Evolutionary conservation across 2,888 invertebrate species (phyloP).

Genomic region (Leucophenga maculata): DNA sequence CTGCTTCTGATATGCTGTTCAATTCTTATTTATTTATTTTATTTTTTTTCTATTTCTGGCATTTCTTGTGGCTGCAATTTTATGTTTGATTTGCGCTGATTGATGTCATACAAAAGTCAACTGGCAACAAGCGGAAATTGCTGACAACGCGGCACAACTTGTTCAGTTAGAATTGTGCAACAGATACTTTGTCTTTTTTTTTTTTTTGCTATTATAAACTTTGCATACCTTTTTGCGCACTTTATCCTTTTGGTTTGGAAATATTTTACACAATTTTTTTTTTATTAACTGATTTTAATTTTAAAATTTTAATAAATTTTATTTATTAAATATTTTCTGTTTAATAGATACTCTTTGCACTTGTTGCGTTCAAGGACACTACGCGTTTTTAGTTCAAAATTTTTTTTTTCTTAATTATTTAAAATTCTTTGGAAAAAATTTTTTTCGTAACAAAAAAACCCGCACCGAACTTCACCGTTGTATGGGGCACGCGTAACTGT

Average conservation of each 20-base stretch:
- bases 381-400: neutral
- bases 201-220: neutral
- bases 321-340: neutral
- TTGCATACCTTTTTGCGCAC: neutral
- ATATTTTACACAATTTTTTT: no score
- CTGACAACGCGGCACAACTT: conserved; percentile 3
- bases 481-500: conserved; percentile 63
- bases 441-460: conserved; percentile 36
- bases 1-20: conserved; percentile 5
- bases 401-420: neutral
- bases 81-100: conserved; percentile 15
- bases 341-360: neutral
- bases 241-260: no score
- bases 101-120: conserved; percentile 16
- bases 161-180: no score
- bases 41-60: conserved; percentile 3
- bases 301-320: neutral
- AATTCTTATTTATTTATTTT: conserved; percentile 10
- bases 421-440: neutral
- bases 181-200: neutral
- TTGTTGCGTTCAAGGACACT: conserved; percentile 12
- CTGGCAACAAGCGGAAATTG: conserved; percentile 12
- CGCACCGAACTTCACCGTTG: conserved; percentile 54
- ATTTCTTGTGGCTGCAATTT: neutral
- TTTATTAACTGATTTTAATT: neutral